These are phyloP conservation scores for Tuberolachnus salignus DNA, from an alignment of 2,888 invertebrate species.

Conservation along the genomic window DNA sequence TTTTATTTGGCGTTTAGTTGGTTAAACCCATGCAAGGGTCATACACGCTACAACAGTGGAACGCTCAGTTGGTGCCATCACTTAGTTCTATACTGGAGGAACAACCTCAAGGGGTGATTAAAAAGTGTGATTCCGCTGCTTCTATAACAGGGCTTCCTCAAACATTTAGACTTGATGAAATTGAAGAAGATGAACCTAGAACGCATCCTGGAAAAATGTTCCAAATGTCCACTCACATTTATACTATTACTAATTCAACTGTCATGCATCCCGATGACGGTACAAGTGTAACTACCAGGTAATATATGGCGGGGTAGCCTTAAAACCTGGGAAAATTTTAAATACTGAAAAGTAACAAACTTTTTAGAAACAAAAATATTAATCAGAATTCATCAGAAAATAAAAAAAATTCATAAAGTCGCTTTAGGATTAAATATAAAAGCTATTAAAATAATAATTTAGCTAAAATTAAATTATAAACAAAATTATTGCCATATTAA, in stretches of 20 bases:
- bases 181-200: constrained; percentile 75
- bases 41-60: constrained; percentile 92
- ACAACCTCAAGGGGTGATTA: constrained; percentile 78
- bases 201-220: constrained; percentile 74
- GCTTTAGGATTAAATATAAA: too few relatives aligned
- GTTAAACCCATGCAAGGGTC: constrained; percentile 94
- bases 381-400: too few relatives aligned
- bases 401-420: too few relatives aligned
- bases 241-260: constrained; percentile 86
- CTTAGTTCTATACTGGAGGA: constrained; percentile 89
- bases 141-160: constrained; percentile 78
- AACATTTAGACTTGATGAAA: constrained; percentile 71
- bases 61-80: constrained; percentile 90
- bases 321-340: too few relatives aligned
- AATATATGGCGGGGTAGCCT: not conserved
- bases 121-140: constrained; percentile 78
- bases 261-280: constrained; percentile 90
- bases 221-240: constrained; percentile 78
- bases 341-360: too few relatives aligned
- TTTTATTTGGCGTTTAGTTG: constrained; percentile 65
- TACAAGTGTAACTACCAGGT: constrained; percentile 69
- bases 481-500: too few relatives aligned
- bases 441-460: too few relatives aligned
- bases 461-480: too few relatives aligned
- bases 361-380: too few relatives aligned